phyloP scores from a whole-genome alignment of 2,888 invertebrate species.

The Cephus sareptanus region DNA sequence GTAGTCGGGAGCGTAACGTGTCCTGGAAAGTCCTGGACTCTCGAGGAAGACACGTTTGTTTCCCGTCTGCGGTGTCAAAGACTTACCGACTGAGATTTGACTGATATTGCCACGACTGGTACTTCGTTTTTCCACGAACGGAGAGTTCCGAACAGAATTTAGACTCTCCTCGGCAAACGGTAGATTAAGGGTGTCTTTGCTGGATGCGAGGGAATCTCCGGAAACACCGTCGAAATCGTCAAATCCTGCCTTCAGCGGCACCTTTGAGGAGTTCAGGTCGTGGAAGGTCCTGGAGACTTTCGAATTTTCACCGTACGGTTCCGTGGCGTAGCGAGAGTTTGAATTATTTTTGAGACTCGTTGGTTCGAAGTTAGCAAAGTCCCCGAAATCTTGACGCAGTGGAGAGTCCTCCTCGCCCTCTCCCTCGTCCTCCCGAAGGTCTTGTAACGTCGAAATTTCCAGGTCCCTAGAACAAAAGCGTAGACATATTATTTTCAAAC shows the following conservation, averaged over 20 bases:
- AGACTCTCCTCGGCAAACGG: slow-evolving; percentile 60
- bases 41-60: slow-evolving; percentile 35
- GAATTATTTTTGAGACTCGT: slow-evolving; percentile 49
- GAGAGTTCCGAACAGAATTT: slow-evolving; percentile 56
- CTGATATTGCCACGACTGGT: slow-evolving; percentile 48
- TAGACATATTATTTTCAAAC: slow-evolving; percentile 1
- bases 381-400: slow-evolving; percentile 54
- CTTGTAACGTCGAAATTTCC: slow-evolving; percentile 50
- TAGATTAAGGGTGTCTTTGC: slow-evolving; percentile 56
- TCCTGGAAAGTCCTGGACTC: slow-evolving; percentile 38
- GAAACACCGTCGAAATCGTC: slow-evolving; percentile 62
- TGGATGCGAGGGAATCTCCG: slow-evolving; percentile 54
- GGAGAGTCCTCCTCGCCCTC: slow-evolving; percentile 49
- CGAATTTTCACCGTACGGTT: slow-evolving; percentile 47
- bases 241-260: slow-evolving; percentile 58
- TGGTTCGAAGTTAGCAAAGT: slow-evolving; percentile 58
- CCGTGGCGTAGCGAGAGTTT: slow-evolving; percentile 46
- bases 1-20: slow-evolving; percentile 48
- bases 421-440: slow-evolving; percentile 47
- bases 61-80: slow-evolving; percentile 50
- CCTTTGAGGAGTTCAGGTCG: slow-evolving; percentile 55
- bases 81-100: slow-evolving; percentile 49
- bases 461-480: slow-evolving; percentile 44
- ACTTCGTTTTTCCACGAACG: slow-evolving; percentile 50
- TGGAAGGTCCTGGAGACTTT: slow-evolving; percentile 43